Base-by-base conservation (phyloP, 2,888 invertebrate species). In the Acrocyrtus sp. region DNA sequence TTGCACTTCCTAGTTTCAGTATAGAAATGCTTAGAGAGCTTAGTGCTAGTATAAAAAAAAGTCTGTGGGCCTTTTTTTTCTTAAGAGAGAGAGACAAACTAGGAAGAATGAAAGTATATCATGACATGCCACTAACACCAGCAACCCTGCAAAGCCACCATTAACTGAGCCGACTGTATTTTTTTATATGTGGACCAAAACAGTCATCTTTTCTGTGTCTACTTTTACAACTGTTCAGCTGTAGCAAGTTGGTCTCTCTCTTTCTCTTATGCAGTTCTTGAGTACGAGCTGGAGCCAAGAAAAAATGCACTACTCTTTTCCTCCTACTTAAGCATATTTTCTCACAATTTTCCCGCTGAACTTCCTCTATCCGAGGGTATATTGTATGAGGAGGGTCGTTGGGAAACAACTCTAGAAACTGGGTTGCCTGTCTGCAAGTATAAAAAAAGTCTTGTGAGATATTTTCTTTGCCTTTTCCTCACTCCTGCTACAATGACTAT, bases 1-100 rank as follows among this genome's bases (percentile, higher is more conserved):
- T 56, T 54, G 54, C 54, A 54, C 27, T 51, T 51, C 51, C 51
- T 51, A 51, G 27, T 51, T 51, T 51, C 47, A n/a, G n/a, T n/a
- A n/a, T n/a, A n/a, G n/a, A n/a, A n/a, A n/a, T n/a, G n/a, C n/a
- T n/a, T n/a, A n/a, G n/a, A n/a, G n/a, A n/a, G n/a, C n/a, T n/a
- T n/a, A n/a, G n/a, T 17, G 5, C 47, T 45, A 8, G 5, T 17
- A 15, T 8, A 10, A 51, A 27, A 51, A 50, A 51, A 51, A 51
- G 51, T 56, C 56, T 56, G 39, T 56, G 34, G 54, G 54, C 54
- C 34, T 29, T 54, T 45, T 54, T 34, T 19, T 34, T 54, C 54
- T 34, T n/a, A n/a, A n/a, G 39, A 39, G 39, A 39, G 39, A 15
- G 39, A 24, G 51, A 51, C 26, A 51, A 5, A 27, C 51, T 27